phyloP scores from a whole-genome alignment of 2,888 invertebrate genomes.

The Lepidocyrtoides sp. region DNA sequence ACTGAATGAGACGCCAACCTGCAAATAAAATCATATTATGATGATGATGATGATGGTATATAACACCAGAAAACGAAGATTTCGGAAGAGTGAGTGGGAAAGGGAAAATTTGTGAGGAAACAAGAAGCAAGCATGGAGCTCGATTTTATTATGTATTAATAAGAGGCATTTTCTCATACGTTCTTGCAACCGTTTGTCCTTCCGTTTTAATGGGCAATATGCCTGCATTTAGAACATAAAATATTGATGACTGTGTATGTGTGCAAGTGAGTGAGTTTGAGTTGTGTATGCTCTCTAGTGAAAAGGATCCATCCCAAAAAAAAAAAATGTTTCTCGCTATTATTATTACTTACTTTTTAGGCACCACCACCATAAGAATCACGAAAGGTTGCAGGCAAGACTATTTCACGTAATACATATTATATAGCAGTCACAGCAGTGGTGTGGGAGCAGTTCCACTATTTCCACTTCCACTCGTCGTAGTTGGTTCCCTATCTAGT shows the following conservation, averaged over 20 bases:
- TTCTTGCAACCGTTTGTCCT: constrained; percentile 44
- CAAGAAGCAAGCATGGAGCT: constrained; percentile 17
- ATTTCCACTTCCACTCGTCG: too few species aligned
- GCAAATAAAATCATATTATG: neutral
- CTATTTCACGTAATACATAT: neutral
- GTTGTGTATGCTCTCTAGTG: constrained; percentile 1
- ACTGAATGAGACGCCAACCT: neutral
- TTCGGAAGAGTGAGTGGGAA: neutral
- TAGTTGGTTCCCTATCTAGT: neutral
- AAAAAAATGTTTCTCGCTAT: neutral
- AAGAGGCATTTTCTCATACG: constrained; percentile 51
- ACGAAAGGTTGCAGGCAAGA: too few species aligned
- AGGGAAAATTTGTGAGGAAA: neutral
- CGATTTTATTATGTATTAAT: constrained; percentile 72
- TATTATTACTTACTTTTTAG: neutral
- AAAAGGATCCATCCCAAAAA: constrained; percentile 39
- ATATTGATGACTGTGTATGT: constrained; percentile 58
- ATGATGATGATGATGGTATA: neutral
- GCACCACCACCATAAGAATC: too few species aligned
- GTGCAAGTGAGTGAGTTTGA: neutral
- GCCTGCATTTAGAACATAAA: constrained; percentile 70
- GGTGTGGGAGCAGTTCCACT: neutral
- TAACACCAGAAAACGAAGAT: neutral
- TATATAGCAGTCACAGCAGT: neutral
- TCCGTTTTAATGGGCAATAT: constrained; percentile 67